Conservation (phyloP, 2,113 vertebrate species). For the Antechinus flavipes region DNA sequence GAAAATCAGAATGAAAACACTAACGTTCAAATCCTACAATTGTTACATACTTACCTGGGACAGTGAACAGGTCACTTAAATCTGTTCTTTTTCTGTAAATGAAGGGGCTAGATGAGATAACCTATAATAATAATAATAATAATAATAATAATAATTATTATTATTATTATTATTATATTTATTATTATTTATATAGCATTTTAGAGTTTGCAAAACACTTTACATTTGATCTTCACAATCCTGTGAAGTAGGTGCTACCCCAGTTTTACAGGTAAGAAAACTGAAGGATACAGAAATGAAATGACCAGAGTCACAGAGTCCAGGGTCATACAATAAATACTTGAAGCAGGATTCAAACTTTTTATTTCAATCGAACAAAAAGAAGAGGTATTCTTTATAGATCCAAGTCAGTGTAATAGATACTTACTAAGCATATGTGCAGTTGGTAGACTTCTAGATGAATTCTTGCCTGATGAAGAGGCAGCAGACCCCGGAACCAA, state of each 20-base stretch:
- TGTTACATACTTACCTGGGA: background rate
- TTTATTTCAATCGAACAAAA: background rate
- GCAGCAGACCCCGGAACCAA: background rate
- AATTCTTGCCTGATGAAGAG: background rate
- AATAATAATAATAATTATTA: too few species aligned
- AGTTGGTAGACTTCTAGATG: background rate
- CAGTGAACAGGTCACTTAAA: background rate
- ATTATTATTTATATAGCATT: background rate
- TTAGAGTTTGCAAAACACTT: background rate
- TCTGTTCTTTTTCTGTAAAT: background rate
- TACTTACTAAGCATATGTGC: background rate
- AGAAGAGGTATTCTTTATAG: background rate
- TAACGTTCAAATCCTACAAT: background rate
- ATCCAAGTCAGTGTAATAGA: background rate
- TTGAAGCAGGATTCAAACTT: background rate
- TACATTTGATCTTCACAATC: background rate
- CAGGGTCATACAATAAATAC: background rate
- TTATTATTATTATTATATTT: too few species aligned
- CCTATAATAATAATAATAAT: background rate
- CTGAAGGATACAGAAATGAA: background rate
- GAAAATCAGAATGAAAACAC: background rate
- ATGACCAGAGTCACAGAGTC: too few species aligned
- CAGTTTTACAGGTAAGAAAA: background rate
- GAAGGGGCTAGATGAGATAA: background rate
- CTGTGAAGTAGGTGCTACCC: background rate